phyloP scores from a whole-genome alignment of 1,140 invertebrate genomes.

The Schlechtendalia chinensis region DNA sequence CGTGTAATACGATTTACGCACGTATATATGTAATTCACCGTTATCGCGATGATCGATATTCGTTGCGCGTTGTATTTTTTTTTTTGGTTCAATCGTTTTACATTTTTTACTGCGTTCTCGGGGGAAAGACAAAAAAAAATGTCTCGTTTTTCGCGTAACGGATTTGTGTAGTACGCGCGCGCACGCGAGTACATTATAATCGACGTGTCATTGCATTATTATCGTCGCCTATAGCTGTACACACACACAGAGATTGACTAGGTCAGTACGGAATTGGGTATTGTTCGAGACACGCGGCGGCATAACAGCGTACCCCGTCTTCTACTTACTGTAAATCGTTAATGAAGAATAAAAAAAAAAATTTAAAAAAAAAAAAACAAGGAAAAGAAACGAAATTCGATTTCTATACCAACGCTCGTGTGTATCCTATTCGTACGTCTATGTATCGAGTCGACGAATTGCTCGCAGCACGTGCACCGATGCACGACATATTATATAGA shows the following conservation, averaged over 20 bases:
- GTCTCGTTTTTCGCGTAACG: background rate
- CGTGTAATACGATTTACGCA: too few species aligned
- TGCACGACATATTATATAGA: background rate
- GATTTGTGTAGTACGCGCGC: background rate
- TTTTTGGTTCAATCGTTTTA: background rate
- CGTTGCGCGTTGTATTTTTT: background rate
- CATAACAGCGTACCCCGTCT: background rate
- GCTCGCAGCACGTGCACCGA: slow-evolving; percentile 27
- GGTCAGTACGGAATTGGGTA: slow-evolving; percentile 23
- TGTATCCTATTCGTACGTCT: background rate
- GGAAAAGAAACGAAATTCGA: slow-evolving; percentile 29
- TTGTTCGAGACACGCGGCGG: slow-evolving; percentile 20
- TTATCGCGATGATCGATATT: background rate
- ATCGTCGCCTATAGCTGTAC: too few species aligned
- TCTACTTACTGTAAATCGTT: slow-evolving; percentile 2
- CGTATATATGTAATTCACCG: background rate
- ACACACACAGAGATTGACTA: background rate
- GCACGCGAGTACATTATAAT: background rate
- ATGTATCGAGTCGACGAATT: slow-evolving; percentile 9
- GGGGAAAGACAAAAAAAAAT: background rate
- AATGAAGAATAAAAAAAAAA: background rate
- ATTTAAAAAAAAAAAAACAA: background rate
- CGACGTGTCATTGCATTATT: too few species aligned
- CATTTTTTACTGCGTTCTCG: too few species aligned
- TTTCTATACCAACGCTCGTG: slow-evolving; percentile 21